Evolutionary conservation across 2,113 vertebrate species (phyloP), one percentile per base, ranked within the genome.

Genomic region (Neopipo cinnamomea): DNA sequence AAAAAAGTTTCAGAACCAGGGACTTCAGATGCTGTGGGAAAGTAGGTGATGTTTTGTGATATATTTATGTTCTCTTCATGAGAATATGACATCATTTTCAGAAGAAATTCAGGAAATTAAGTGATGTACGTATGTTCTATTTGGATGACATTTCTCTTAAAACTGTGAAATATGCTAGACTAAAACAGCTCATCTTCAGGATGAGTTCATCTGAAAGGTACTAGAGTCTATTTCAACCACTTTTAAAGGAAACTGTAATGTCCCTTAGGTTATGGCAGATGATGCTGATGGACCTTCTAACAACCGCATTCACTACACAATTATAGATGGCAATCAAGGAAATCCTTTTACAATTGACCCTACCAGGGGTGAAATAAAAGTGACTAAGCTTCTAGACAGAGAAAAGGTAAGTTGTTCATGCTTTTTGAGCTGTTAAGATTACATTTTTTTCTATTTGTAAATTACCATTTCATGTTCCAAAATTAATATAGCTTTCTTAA

Each of bases 321-420:
- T 99, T 79, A 97, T 98, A 92, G 98, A 98, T 5, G 99, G 99
- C 44, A 99, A 99, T 97, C 99, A 98, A 88, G 99, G 99, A 93
- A 99, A 98, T 92, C 99, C 99, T 9, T 99, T 99, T 96, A 98
- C 98, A 66, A 98, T 99, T 86, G 99, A 99, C 91, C 98, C 98
- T 3, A 37, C 98, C 37, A 97, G 97, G 77, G 99, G 99, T 83
- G 98, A 99, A 97, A 98, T 99, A 73, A 99, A 98, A 97, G 98
- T 99, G 41, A 99, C 98, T 66, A 98, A 98, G 72, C 98, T 98
- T 97, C 98, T 99, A 61, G 99, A 99, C 97, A 97, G 99, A 97
- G 99, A 99, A 95, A 98, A 98, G 94, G 99, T 99, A 95, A 96
- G 97, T 44, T 75, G 56, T 73, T 61, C 7, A 6, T 62, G 30